Evolutionary conservation across 2,797 vertebrate species (phyloP), one percentile per base, ranked within the genome.

Genomic region (Psittacula echo): DNA sequence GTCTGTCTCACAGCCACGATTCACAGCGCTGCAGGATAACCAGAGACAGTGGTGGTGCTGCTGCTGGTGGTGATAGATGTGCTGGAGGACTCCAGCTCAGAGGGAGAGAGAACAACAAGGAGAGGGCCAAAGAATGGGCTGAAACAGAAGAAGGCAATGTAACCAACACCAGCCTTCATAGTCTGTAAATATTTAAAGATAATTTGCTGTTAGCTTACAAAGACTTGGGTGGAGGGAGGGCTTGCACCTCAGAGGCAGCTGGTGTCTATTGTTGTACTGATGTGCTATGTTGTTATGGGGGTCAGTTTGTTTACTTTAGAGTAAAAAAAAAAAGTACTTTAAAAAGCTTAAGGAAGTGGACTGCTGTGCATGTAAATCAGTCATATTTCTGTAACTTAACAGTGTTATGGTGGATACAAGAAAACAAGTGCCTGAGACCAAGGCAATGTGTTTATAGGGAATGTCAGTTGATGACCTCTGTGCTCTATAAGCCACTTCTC

Each of bases 121-220:
- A 84, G n/a, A 73, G 82, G 13, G n/a, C 11, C n/a, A 42, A 85
- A 81, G 34, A 50, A 47, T 62, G 45, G 53, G 39, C 11, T 56
- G 53, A 76, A 90, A 74, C 37, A 6, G 4, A 75, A 88, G 76
- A 39, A 42, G 37, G 26, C 32, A 39, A 4, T 37, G n/a, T 75
- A 81, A 91, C 50, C 56, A 82, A 79, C 48, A 62, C 22, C 20
- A 47, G 42, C 41, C 42, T 61, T 83, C 54, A 26, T 65, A 74
- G n/a, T n/a, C 42, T 62, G 64, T 94, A n/a, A 89, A 93, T 93
- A 68, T 73, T 95, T 83, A 44, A 84, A 90, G 71, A 41, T 53
- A 17, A 60, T 72, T 71, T 77, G 77, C 51, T 58, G 32, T 41
- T 68, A 41, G 65, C 41, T 67, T 73, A 71, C n/a, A 53, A 85